Evolutionary conservation across 2,113 vertebrate genomes (phyloP).

Genomic region (Gopherus flavomarginatus): DNA sequence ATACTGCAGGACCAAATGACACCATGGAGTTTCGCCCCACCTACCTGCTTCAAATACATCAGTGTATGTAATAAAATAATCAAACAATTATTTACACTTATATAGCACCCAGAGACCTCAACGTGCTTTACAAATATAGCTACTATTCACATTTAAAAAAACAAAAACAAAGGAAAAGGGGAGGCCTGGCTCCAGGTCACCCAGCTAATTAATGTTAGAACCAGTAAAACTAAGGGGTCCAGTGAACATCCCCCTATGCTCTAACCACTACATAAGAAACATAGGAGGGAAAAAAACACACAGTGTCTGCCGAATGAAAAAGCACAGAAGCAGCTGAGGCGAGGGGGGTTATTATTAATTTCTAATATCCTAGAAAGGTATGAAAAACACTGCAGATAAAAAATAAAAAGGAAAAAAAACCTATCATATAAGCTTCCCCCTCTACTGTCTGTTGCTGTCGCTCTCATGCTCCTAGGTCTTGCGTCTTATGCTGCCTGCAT

Average conservation of each 20-base stretch:
- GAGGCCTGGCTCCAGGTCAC: not conserved
- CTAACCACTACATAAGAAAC: not conserved
- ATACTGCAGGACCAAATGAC: not conserved
- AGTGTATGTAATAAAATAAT: not conserved
- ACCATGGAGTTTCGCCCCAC: not conserved
- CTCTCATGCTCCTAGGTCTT: not conserved
- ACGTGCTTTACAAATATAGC: not conserved
- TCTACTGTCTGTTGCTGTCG: not conserved
- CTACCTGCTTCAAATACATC: not conserved
- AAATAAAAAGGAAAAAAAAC: constrained; percentile 5
- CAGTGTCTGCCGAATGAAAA: constrained; percentile 9
- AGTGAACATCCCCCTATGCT: not conserved
- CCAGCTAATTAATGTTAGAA: not conserved
- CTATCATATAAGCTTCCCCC: not conserved
- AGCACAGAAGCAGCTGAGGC: not conserved
- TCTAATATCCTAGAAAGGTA: constrained; percentile 53
- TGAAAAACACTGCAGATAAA: not conserved
- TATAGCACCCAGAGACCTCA: not conserved
- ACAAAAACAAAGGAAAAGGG: not conserved
- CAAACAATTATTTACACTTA: not conserved
- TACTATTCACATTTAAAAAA: not conserved
- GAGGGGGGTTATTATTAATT: not conserved
- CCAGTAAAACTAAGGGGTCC: not conserved
- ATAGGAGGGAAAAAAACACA: not conserved
- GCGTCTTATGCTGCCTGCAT: not conserved